These are phyloP conservation scores for Pheosia gnoma DNA, from an alignment of 2,888 invertebrate genomes.

Conservation along the genomic window DNA sequence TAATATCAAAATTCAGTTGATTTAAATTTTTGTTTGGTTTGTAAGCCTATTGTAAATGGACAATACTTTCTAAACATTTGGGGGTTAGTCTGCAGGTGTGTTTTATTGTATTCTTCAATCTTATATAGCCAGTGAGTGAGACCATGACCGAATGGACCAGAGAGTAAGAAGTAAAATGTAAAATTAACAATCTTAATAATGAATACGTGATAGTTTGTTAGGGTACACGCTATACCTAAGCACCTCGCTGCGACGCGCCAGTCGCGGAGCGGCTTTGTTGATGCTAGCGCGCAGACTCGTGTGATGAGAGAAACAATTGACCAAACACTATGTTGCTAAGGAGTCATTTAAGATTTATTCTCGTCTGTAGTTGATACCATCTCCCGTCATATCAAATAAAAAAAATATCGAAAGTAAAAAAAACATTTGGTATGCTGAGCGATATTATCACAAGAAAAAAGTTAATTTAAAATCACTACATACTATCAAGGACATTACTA, in stretches of 20 bases:
- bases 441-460: conserved; percentile 18
- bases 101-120: neutral
- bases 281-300: conserved; percentile 15
- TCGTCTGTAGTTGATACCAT: conserved; percentile 11
- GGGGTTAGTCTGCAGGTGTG: too few species aligned
- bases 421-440: conserved; percentile 11
- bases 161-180: conserved; percentile 49
- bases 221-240: conserved; percentile 15
- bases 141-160: conserved; percentile 35
- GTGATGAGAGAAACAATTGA: conserved; percentile 25
- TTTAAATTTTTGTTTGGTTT: too few species aligned
- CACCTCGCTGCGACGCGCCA: conserved; percentile 7
- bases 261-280: conserved; percentile 15
- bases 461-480: conserved; percentile 20
- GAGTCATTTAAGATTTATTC: conserved; percentile 28
- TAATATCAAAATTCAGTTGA: too few species aligned
- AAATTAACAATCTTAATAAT: conserved; percentile 52
- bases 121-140: conserved; percentile 18
- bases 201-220: conserved; percentile 41
- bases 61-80: too few species aligned
- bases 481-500: neutral
- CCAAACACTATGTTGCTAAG: conserved; percentile 37
- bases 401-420: conserved; percentile 16
- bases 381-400: conserved; percentile 1
- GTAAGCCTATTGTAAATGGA: too few species aligned